Conservation (phyloP, 2,797 vertebrate species). For the Pteronotus mesoamericanus region DNA sequence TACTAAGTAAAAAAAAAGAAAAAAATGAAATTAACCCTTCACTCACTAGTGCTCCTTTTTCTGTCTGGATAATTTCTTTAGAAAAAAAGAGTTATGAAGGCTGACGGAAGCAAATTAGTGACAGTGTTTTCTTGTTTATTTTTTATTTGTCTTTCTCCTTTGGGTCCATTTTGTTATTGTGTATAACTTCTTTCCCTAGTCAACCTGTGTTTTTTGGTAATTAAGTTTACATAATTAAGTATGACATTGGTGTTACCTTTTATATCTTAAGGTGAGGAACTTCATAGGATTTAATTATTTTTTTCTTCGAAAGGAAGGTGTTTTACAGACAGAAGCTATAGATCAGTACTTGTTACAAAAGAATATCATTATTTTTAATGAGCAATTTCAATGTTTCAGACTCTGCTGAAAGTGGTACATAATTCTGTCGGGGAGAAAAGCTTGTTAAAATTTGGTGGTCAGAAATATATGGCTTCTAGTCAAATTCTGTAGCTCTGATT, state of each 20-base stretch:
- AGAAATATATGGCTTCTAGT: slow-evolving; percentile 58
- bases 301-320: slow-evolving; percentile 78
- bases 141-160: slow-evolving; percentile 30
- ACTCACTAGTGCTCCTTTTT: not conserved
- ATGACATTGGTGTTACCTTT: slow-evolving; percentile 71
- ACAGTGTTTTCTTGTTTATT: not conserved
- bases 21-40: slow-evolving; percentile 48
- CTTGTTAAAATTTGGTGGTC: slow-evolving; percentile 75
- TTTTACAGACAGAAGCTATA: slow-evolving; percentile 75
- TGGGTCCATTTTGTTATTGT: slow-evolving; percentile 23
- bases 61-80: not conserved
- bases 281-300: slow-evolving; percentile 78
- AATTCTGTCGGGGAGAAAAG: slow-evolving; percentile 68
- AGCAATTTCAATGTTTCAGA: slow-evolving; percentile 80
- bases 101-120: not conserved
- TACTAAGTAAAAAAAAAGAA: too few species aligned
- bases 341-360: slow-evolving; percentile 80
- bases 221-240: slow-evolving; percentile 73
- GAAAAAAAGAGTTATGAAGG: not conserved
- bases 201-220: slow-evolving; percentile 21
- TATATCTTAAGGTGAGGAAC: slow-evolving; percentile 68
- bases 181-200: not conserved
- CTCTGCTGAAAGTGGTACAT: slow-evolving; percentile 71
- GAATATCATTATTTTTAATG: slow-evolving; percentile 85
- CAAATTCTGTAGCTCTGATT: slow-evolving; percentile 54